Conservation (phyloP, 2,113 vertebrate genomes). For the Proterorhinus semilunaris region DNA sequence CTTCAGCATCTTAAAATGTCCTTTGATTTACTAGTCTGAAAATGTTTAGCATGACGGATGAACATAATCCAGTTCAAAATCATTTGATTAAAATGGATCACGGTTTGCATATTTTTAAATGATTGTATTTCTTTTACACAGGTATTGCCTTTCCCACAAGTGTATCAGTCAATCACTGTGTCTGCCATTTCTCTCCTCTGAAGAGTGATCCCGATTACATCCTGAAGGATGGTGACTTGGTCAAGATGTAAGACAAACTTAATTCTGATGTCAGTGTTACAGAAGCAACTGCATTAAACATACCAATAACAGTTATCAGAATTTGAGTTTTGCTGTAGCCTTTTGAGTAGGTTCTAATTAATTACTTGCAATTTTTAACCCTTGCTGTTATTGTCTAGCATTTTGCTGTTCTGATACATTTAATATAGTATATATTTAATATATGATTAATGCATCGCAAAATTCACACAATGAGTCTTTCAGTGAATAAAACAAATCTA, state of each 20-base stretch:
- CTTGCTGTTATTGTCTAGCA: constrained; percentile 29
- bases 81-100: background rate
- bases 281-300: too few relatives aligned
- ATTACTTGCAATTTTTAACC: constrained; percentile 61
- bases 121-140: constrained; percentile 69
- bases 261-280: background rate
- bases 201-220: constrained; percentile 96
- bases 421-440: constrained; percentile 1
- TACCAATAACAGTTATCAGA: too few relatives aligned
- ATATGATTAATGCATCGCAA: constrained; percentile 3
- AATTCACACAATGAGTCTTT: constrained; percentile 37
- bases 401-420: constrained; percentile 21
- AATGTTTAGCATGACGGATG: too few relatives aligned
- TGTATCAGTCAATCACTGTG: constrained; percentile 96
- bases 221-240: constrained; percentile 92
- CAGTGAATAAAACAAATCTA: constrained; percentile 23
- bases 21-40: too few relatives aligned
- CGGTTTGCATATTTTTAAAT: constrained; percentile 42
- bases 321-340: too few relatives aligned
- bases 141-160: constrained; percentile 97
- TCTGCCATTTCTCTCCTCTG: constrained; percentile 98
- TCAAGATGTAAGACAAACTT: constrained; percentile 87
- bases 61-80: too few relatives aligned
- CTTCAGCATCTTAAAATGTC: too few relatives aligned
- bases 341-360: background rate